Evolutionary conservation across 2,888 invertebrate species (phyloP).

Genomic region (Melanophora roralis): DNA sequence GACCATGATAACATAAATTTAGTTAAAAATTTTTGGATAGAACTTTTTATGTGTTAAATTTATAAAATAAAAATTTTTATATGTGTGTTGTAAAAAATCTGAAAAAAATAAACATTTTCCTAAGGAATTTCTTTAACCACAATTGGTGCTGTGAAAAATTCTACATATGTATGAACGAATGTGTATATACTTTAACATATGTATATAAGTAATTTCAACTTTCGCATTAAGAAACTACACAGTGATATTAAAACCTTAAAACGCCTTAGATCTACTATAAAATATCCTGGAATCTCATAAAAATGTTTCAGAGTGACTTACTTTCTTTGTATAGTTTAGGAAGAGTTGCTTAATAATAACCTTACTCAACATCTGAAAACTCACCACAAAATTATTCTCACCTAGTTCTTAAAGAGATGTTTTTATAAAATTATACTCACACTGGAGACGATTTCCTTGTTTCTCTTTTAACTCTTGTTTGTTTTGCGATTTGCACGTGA

Average conservation of each 20-base stretch:
- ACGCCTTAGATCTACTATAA: constrained; percentile 47
- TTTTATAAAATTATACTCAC: not conserved
- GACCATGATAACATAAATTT: no score
- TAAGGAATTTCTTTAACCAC: constrained; percentile 56
- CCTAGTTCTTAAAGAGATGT: not conserved
- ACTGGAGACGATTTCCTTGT: not conserved
- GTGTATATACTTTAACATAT: no score
- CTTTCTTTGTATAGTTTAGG: not conserved
- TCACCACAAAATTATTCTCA: constrained; percentile 3
- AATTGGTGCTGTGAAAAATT: constrained; percentile 47
- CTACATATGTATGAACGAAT: no score
- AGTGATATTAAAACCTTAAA: constrained; percentile 54
- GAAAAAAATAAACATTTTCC: constrained; percentile 19
- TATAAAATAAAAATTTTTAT: no score
- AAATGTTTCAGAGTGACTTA: constrained; percentile 16
- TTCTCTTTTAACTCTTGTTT: constrained; percentile 37
- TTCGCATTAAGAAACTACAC: constrained; percentile 50
- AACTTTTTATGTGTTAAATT: no score
- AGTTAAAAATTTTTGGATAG: no score
- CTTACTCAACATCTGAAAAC: constrained; percentile 55
- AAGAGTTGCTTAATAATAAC: constrained; percentile 45
- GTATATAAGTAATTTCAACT: constrained; percentile 47
- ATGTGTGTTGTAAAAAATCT: not conserved
- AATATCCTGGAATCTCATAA: constrained; percentile 17
- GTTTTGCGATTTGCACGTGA: constrained; percentile 56